These are phyloP conservation scores for Rynchops niger DNA, from an alignment of 2,113 vertebrate species.

Conservation along the genomic window DNA sequence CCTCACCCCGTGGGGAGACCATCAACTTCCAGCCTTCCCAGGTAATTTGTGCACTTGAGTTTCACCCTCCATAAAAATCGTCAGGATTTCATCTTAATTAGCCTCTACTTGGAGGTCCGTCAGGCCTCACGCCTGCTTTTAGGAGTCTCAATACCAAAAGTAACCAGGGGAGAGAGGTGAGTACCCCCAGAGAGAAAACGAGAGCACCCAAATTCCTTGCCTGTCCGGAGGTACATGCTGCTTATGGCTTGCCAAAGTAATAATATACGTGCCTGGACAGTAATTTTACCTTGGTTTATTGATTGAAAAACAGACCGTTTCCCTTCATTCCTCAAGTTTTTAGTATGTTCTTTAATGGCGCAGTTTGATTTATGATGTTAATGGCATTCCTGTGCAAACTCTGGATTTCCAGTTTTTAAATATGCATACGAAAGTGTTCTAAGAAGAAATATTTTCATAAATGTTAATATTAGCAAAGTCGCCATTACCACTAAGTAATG, in stretches of 20 bases:
- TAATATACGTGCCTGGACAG: conserved; percentile 10
- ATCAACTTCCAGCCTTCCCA: conserved; percentile 50
- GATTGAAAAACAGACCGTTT: not conserved
- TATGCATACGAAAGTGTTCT: conserved; percentile 42
- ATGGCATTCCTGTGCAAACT: conserved; percentile 28
- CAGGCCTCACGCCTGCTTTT: not conserved
- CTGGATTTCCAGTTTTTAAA: conserved; percentile 49
- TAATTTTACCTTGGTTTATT: conserved; percentile 40
- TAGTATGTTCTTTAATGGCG: not conserved
- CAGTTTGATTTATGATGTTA: conserved; percentile 20
- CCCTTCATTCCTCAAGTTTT: conserved; percentile 17
- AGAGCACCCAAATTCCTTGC: not conserved
- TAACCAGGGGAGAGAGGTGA: not conserved
- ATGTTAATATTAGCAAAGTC: conserved; percentile 7
- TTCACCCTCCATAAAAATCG: conserved; percentile 32
- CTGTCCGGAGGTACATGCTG: conserved; percentile 41
- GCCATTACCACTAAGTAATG: conserved; percentile 10
- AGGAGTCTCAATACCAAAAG: not conserved
- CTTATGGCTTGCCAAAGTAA: conserved; percentile 41
- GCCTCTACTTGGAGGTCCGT: not conserved
- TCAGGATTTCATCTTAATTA: conserved; percentile 56
- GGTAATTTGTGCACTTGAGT: conserved; percentile 42
- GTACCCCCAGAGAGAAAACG: not conserved
- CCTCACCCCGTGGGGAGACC: not conserved
- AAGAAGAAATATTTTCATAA: conserved; percentile 36